Base-by-base conservation (phyloP, 1,140 invertebrate genomes). In the Nasonia longicornis region DNA sequence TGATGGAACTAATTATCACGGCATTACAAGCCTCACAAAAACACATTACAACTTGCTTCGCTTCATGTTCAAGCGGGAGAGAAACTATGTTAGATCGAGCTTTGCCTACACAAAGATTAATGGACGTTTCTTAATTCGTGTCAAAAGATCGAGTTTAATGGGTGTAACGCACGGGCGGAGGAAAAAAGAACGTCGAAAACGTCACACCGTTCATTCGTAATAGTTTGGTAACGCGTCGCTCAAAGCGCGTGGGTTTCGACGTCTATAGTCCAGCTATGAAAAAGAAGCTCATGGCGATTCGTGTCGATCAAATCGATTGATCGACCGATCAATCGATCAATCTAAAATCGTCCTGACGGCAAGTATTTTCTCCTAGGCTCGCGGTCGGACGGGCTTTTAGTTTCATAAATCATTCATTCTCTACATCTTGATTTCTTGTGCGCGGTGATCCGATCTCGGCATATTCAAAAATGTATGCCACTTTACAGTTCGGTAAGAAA, bases 231-330 rank as follows among this genome's bases (percentile, higher is more conserved):
- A 76, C 45, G 29, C 16, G 8, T 0, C 11, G n/a, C 26, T 35
- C 38, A 16, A 52, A 31, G 45, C 83, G 77, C 76, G 70, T 75
- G 52, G 22, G 75, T 76, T 78, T 76, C 83, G 72, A 74, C 52
- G 42, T 22, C 26, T 26, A 29, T 67, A 58, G 26, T 45, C 20
- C 52, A 66, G 38, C 38, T 76, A 35, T 35, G 76, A 81, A 82
- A 84, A 79, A 82, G 48, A 83, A 73, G 77, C 80, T 76, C 81
- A 71, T 84, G 81, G 80, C 77, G 81, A 83, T 79, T 82, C 79
- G 42, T 73, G 77, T 81, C 83, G 77, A 80, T 84, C 83, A 73
- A 77, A 72, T 73, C 75, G 83, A 67, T 52, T 74, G 71, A 63
- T 80, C 78, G 79, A 69, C 35, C 82, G 79, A 80, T 83, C 78